Conservation (phyloP, 92 coral and sea anemone species). For the Hydrozoanthus gracilis region DNA sequence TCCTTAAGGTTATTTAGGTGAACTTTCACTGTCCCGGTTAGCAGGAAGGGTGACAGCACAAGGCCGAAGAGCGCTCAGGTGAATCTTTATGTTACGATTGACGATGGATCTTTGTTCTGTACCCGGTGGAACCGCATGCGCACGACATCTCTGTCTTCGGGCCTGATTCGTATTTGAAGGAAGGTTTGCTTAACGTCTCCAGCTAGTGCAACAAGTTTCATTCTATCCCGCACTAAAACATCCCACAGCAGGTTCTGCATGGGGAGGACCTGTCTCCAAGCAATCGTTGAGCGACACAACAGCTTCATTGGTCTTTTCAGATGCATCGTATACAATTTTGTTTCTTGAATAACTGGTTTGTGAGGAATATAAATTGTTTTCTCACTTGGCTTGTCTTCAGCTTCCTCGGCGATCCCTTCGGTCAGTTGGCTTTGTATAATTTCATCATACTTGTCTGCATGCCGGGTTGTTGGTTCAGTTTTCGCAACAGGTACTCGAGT, state of each 20-base stretch:
- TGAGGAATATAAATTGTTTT: conserved; percentile 55
- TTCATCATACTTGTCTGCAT: conserved; percentile 51
- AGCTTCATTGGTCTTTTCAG: conserved; percentile 7
- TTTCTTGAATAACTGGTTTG: conserved; percentile 49
- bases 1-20: conserved; percentile 45
- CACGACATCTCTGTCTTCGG: conserved; percentile 56
- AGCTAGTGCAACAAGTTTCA: conserved; percentile 46
- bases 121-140: conserved; percentile 65
- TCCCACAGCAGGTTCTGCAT: conserved; percentile 66
- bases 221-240: conserved; percentile 48
- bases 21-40: conserved; percentile 53
- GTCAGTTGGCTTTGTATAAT: conserved; percentile 56
- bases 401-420: conserved; percentile 58
- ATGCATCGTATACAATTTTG: conserved; percentile 52
- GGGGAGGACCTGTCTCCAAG: conserved; percentile 66
- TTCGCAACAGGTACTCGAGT: conserved; percentile 55
- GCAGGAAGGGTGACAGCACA: conserved; percentile 61
- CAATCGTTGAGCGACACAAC: conserved; percentile 65
- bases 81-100: conserved; percentile 51
- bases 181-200: conserved; percentile 41
- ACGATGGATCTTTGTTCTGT: conserved; percentile 33
- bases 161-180: conserved; percentile 57
- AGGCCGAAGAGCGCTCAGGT: conserved; percentile 64
- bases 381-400: conserved; percentile 17
- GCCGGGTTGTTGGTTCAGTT: conserved; percentile 55